These are phyloP conservation scores for Tribolium castaneum DNA, from an alignment of 1,140 invertebrate species.

Conservation along the genomic window DNA sequence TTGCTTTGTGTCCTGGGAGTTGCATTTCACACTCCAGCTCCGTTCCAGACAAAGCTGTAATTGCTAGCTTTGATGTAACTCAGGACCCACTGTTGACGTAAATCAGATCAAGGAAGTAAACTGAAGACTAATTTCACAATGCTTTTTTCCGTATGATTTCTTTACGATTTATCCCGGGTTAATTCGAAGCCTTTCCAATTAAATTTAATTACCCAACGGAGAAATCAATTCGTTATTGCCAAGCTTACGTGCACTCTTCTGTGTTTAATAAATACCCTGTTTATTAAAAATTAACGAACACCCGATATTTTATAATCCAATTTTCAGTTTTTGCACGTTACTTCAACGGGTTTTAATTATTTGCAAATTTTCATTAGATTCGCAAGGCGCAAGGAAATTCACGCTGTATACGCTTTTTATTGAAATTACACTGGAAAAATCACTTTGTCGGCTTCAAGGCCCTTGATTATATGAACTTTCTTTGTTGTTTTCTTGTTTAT, in stretches of 20 bases:
- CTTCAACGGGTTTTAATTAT: slow-evolving; percentile 26
- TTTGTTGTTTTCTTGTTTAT: background rate
- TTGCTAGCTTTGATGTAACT: slow-evolving; percentile 52
- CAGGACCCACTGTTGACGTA: slow-evolving; percentile 45
- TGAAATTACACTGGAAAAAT: background rate
- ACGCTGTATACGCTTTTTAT: background rate
- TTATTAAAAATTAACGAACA: slow-evolving; percentile 29
- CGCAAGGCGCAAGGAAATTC: background rate
- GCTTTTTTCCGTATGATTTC: background rate
- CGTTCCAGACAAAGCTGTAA: slow-evolving; percentile 51
- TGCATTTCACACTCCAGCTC: slow-evolving; percentile 51
- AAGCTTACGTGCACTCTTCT: slow-evolving; percentile 27
- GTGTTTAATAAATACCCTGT: slow-evolving; percentile 12
- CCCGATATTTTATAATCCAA: slow-evolving; percentile 20
- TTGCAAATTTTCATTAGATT: slow-evolving; percentile 27
- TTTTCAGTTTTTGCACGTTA: slow-evolving; percentile 4
- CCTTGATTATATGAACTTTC: background rate
- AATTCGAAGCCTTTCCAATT: slow-evolving; percentile 30
- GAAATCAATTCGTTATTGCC: slow-evolving; percentile 41
- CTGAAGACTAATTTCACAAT: slow-evolving; percentile 39
- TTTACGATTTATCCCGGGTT: background rate
- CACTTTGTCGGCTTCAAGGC: too few relatives aligned
- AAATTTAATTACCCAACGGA: slow-evolving; percentile 43
- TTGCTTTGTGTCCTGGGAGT: slow-evolving; percentile 47
- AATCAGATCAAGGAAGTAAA: slow-evolving; percentile 54